These are phyloP conservation scores for Tauraco hartlaubi DNA, from an alignment of 2,797 vertebrate genomes.

Conservation along the genomic window DNA sequence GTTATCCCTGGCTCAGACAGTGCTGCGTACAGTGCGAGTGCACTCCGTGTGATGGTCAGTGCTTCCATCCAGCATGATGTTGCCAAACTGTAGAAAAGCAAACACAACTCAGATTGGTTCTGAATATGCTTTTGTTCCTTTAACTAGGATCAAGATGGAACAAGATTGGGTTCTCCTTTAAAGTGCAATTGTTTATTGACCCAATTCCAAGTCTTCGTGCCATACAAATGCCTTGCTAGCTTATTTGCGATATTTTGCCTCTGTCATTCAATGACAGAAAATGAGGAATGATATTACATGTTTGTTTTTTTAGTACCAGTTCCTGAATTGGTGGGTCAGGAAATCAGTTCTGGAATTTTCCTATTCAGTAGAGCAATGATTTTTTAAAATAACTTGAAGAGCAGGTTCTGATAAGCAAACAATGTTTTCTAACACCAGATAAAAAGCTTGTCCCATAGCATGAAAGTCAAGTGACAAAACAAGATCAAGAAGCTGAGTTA, in stretches of 20 bases:
- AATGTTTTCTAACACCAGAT: background rate
- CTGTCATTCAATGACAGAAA: constrained; percentile 3
- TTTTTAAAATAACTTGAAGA: background rate
- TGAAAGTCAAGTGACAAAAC: background rate
- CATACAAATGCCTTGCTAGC: background rate
- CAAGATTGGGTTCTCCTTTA: background rate
- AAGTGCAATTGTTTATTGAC: constrained; percentile 30
- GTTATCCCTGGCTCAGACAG: background rate
- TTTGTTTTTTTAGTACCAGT: background rate
- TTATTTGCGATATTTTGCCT: constrained; percentile 22
- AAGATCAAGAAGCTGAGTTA: background rate
- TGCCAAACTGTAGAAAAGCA: background rate
- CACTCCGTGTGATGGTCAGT: background rate
- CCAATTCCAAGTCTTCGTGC: background rate
- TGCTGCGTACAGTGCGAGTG: background rate
- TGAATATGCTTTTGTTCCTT: background rate
- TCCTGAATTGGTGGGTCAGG: background rate
- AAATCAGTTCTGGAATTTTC: background rate
- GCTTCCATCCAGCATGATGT: background rate
- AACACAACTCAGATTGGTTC: background rate
- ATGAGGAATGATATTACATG: background rate
- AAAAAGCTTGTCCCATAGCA: background rate
- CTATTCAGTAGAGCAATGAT: background rate
- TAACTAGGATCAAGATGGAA: background rate
- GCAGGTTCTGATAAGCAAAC: background rate